Percentiles rank a stretch among this genome's conserved stretches.
Evolutionary conservation across 2,113 vertebrate species (phyloP).

Genomic region (Strix uralensis): DNA sequence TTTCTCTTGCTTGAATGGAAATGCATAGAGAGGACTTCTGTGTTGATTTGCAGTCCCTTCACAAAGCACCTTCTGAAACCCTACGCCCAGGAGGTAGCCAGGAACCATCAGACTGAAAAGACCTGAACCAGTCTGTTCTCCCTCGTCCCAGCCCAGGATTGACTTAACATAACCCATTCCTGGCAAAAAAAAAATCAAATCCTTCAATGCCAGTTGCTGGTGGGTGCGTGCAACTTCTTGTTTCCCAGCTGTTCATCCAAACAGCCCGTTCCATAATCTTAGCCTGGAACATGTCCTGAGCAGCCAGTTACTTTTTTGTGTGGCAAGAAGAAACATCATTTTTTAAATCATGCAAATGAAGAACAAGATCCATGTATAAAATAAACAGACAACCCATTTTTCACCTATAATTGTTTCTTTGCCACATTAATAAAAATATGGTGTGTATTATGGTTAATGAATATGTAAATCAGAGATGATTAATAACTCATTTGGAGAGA

Average conservation of each 20-base stretch:
- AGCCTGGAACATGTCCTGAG: neutral
- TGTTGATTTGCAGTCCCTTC: neutral
- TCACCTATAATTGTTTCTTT: slow-evolving; percentile 52
- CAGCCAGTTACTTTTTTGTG: neutral
- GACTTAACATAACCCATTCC: neutral
- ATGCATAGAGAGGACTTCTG: neutral
- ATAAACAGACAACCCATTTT: slow-evolving; percentile 35
- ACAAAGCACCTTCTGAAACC: neutral
- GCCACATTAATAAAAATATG: slow-evolving; percentile 41
- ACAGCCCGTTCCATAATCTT: neutral
- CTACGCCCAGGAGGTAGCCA: neutral
- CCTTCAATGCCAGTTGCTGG: neutral
- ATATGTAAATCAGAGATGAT: slow-evolving; percentile 52
- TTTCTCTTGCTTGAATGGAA: neutral
- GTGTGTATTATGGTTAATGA: slow-evolving; percentile 11
- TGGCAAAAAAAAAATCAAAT: neutral
- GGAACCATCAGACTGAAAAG: neutral
- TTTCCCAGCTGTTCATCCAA: neutral
- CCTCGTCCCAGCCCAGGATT: neutral
- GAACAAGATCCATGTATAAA: neutral
- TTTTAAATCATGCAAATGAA: slow-evolving; percentile 27
- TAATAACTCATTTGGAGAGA: slow-evolving; percentile 46
- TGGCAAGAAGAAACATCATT: neutral
- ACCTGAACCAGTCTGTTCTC: neutral
- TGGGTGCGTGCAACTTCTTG: neutral